A percentile compares a stretch with the other conserved stretches of the same genome.
Conservation (phyloP, 1,140 invertebrate genomes). For the Megalopta genalis region DNA sequence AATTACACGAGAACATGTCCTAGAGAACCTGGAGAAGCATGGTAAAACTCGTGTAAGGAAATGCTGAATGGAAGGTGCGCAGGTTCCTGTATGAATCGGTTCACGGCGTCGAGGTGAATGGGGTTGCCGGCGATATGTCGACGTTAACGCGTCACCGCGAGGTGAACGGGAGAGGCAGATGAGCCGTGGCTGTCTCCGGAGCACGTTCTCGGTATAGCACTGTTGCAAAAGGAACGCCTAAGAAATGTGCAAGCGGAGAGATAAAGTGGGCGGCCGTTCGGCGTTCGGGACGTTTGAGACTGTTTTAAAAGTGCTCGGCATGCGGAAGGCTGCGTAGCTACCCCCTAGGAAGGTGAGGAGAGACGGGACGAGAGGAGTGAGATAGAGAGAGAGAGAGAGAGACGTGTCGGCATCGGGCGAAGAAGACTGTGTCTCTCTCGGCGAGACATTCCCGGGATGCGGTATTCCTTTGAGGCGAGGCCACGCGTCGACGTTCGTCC, state of each 20-base stretch:
- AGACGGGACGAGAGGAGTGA: constrained; percentile 31
- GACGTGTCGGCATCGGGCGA: too few species aligned
- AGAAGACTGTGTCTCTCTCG: neutral
- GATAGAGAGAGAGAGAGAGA: too few species aligned
- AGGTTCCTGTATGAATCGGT: too few species aligned
- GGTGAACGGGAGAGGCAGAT: neutral
- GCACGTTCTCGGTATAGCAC: neutral
- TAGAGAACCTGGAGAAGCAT: too few species aligned
- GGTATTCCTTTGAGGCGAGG: constrained; percentile 58
- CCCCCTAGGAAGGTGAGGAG: constrained; percentile 22
- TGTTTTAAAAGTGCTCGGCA: constrained; percentile 46
- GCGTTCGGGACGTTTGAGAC: constrained; percentile 23
- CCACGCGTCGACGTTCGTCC: constrained; percentile 47
- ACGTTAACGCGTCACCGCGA: neutral
- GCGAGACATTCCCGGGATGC: constrained; percentile 51
- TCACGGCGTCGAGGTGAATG: too few species aligned
- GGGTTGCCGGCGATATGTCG: neutral
- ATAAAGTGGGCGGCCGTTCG: constrained; percentile 32
- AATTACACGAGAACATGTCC: too few species aligned
- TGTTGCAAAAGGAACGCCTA: neutral
- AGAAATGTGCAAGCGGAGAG: constrained; percentile 8
- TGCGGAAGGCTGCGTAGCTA: constrained; percentile 44
- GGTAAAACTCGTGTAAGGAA: too few species aligned
- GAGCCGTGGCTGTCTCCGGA: neutral
- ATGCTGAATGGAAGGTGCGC: too few species aligned